These are phyloP conservation scores for Limnephilus rhombicus DNA, from an alignment of 2,888 invertebrate genomes.

Conservation along the genomic window DNA sequence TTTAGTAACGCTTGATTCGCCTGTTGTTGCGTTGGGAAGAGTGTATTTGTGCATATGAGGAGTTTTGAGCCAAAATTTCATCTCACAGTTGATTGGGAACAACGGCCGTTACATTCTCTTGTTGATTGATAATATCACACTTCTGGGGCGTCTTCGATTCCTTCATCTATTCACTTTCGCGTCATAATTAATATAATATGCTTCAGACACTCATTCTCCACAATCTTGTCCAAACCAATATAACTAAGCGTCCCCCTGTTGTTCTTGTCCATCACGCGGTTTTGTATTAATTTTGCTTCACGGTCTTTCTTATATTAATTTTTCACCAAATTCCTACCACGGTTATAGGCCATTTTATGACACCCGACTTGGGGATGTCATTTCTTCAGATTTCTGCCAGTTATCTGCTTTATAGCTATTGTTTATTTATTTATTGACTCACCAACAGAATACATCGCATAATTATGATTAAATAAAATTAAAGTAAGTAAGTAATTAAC, in stretches of 20 bases:
- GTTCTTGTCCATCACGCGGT: not conserved
- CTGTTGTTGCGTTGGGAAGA: too few species aligned
- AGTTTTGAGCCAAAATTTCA: too few species aligned
- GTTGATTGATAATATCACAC: not conserved
- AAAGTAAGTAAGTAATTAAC: too few species aligned
- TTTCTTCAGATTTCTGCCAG: not conserved
- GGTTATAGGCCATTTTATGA: not conserved
- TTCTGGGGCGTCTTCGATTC: not conserved
- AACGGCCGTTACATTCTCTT: too few species aligned
- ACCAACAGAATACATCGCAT: too few species aligned
- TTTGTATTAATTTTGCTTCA: too few species aligned
- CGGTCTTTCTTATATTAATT: not conserved
- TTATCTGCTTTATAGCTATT: too few species aligned
- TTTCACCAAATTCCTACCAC: not conserved
- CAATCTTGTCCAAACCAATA: not conserved
- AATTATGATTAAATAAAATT: too few species aligned
- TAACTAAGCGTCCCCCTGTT: not conserved
- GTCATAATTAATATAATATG: not conserved
- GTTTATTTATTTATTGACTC: too few species aligned
- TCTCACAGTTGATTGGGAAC: too few species aligned
- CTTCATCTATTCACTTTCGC: not conserved
- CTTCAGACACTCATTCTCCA: not conserved
- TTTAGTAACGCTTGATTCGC: too few species aligned
- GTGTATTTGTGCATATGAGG: too few species aligned
- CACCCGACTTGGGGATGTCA: not conserved